phyloP scores from a whole-genome alignment of 1,140 invertebrate genomes.

The Euura lappo region DNA sequence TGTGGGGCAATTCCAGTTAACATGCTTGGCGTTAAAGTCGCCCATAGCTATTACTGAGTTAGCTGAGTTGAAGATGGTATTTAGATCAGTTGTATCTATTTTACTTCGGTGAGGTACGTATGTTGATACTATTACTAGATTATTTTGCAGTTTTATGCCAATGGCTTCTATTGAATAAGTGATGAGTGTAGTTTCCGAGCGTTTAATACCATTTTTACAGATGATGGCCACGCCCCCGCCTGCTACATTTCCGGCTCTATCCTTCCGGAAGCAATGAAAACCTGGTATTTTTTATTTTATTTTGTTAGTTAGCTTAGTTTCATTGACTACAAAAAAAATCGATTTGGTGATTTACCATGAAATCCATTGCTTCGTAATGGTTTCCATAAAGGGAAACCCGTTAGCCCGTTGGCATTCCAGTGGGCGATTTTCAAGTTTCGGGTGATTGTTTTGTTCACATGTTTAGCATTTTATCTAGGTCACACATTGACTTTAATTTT shows the following conservation, averaged over 20 bases:
- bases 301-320: background rate
- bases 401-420: constrained; percentile 8
- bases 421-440: background rate
- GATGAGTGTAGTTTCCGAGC: constrained; percentile 3
- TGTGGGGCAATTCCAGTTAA: too few species aligned
- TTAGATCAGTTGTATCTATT: constrained; percentile 18
- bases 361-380: background rate
- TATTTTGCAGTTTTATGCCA: constrained; percentile 26
- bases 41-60: too few species aligned
- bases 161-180: constrained; percentile 21
- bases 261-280: too few species aligned
- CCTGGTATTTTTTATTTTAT: constrained; percentile 16
- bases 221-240: constrained; percentile 21
- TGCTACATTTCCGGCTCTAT: too few species aligned
- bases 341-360: background rate
- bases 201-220: constrained; percentile 12
- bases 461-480: background rate
- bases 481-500: background rate
- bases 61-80: too few species aligned
- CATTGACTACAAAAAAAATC: background rate
- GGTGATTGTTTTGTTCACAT: background rate
- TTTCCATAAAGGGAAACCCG: too few species aligned
- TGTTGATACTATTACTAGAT: constrained; percentile 15
- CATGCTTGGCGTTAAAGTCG: too few species aligned
- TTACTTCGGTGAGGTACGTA: constrained; percentile 22